Evolutionary conservation across 2,113 vertebrate genomes (phyloP).

Genomic region (Oncorhynchus mykiss): DNA sequence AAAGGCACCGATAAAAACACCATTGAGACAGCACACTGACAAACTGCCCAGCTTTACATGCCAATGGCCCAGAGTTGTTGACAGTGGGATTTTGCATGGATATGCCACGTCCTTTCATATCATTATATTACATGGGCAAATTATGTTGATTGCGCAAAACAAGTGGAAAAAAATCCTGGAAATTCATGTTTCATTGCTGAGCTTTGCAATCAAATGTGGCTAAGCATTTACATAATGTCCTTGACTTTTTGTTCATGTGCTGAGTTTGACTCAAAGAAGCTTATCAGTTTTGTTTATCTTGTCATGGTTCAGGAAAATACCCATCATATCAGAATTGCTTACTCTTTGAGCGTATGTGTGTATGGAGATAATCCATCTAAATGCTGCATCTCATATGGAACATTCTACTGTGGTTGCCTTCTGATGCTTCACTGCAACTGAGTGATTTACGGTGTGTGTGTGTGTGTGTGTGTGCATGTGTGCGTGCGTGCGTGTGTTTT

Average conservation of each 20-base stretch:
- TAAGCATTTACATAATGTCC: no score
- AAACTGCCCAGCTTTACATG: background rate
- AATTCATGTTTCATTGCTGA: no score
- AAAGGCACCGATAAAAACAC: constrained; percentile 17
- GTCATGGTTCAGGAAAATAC: no score
- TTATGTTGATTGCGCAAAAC: background rate
- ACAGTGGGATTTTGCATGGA: constrained; percentile 28
- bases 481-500: background rate
- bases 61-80: constrained; percentile 24
- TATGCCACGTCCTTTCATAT: background rate
- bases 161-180: background rate
- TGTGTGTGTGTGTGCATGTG: background rate
- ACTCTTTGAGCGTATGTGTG: no score
- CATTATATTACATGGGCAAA: background rate
- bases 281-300: no score
- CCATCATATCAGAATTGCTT: no score
- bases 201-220: no score
- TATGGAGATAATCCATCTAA: no score
- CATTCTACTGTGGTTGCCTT: no score
- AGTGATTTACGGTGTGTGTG: background rate
- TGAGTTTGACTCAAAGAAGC: no score
- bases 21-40: background rate
- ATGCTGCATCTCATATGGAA: no score
- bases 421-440: constrained; percentile 20
- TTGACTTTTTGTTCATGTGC: no score